Evolutionary conservation across 2,888 invertebrate species (phyloP).

Genomic region (Drosophila pegasa): DNA sequence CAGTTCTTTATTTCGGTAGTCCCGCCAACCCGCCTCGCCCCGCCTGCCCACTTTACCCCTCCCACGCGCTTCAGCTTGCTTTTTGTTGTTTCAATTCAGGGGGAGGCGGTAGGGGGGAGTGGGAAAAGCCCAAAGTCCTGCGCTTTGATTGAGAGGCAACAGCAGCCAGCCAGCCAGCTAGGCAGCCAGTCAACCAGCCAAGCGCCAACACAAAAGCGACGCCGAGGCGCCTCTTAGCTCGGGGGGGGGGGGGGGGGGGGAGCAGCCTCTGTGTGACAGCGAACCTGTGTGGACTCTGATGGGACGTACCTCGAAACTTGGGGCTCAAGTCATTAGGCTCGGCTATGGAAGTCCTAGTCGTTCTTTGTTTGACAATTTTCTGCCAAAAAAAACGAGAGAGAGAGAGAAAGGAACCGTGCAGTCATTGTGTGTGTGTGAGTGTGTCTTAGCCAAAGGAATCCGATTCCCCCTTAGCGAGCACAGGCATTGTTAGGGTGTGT

Average conservation of each 20-base stretch:
- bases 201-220: conserved; percentile 52
- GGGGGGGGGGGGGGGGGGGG: no score
- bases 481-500: conserved; percentile 12
- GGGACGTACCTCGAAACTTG: conserved; percentile 22
- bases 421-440: conserved; percentile 51
- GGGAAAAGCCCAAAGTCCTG: conserved; percentile 52
- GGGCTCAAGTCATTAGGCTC: conserved; percentile 74
- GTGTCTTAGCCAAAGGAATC: conserved; percentile 53
- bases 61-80: background rate
- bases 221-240: conserved; percentile 37
- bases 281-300: conserved; percentile 43
- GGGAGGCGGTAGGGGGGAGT: conserved; percentile 48
- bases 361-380: conserved; percentile 73
- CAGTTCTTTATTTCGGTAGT: conserved; percentile 46
- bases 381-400: conserved; percentile 41
- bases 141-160: conserved; percentile 70
- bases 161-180: conserved; percentile 35
- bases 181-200: conserved; percentile 30
- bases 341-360: conserved; percentile 28
- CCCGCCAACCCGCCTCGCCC: background rate
- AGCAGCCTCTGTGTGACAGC: conserved; percentile 24
- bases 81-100: conserved; percentile 53
- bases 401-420: conserved; percentile 25
- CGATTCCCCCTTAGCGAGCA: conserved; percentile 6
- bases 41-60: background rate